phyloP scores from a whole-genome alignment of 2,113 vertebrate species.

The Otis tarda region DNA sequence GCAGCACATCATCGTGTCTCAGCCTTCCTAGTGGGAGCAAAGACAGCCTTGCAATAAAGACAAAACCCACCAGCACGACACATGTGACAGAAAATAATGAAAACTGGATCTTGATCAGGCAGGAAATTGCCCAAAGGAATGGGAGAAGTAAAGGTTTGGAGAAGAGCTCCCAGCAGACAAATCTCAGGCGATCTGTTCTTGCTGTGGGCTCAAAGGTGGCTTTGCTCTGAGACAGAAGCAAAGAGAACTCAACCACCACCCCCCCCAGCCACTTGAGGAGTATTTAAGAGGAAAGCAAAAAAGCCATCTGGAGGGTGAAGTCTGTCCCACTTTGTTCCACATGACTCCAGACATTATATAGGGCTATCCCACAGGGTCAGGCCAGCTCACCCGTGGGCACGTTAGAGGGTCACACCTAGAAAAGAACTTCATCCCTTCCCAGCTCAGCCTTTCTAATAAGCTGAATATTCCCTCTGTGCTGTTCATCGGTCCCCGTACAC shows the following conservation, averaged over 20 bases:
- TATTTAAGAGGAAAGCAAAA: neutral
- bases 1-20: neutral
- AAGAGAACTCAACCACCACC: neutral
- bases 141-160: neutral
- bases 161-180: neutral
- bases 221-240: neutral
- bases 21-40: neutral
- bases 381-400: neutral
- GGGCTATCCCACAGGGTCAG: neutral
- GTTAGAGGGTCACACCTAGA: neutral
- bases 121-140: neutral
- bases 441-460: neutral
- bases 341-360: neutral
- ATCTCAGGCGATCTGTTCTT: neutral
- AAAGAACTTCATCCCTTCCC: neutral
- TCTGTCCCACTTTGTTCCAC: neutral
- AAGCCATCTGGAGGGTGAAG: neutral
- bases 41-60: neutral
- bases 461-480: neutral
- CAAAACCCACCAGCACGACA: neutral
- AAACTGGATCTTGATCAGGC: neutral
- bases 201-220: neutral
- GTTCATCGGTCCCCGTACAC: neutral
- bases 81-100: neutral
- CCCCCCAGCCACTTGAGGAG: neutral